These are phyloP conservation scores for Apamea epomidion DNA, from an alignment of 2,888 invertebrate species.

Conservation along the genomic window DNA sequence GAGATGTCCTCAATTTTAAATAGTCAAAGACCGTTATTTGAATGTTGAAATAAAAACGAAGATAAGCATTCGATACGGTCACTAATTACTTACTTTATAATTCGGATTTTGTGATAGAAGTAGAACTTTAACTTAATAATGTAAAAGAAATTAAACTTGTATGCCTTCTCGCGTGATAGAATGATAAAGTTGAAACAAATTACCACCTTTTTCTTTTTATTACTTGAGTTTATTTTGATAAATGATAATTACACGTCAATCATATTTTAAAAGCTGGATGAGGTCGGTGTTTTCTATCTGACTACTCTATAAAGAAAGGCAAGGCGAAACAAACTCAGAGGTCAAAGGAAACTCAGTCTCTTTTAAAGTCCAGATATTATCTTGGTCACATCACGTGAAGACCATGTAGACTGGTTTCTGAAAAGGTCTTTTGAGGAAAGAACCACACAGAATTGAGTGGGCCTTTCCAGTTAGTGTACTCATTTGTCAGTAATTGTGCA, in stretches of 20 bases:
- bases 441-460: not conserved
- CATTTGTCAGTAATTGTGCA: not conserved
- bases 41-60: not conserved
- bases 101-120: not conserved
- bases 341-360: not conserved
- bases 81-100: not conserved
- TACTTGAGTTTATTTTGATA: conserved; percentile 3
- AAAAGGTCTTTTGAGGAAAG: not conserved
- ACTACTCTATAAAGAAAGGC: not conserved
- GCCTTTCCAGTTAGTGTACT: not conserved
- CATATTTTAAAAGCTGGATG: no score
- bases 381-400: not conserved
- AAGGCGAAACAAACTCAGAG: not conserved
- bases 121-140: not conserved
- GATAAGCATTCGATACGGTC: not conserved
- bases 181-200: conserved; percentile 3
- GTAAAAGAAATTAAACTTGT: not conserved
- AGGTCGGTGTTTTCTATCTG: not conserved
- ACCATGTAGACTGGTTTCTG: not conserved
- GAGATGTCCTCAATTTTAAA: not conserved
- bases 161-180: conserved; percentile 2
- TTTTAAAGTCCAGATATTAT: not conserved
- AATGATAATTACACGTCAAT: not conserved
- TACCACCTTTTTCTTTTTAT: not conserved
- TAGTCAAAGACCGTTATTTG: not conserved